Conservation (phyloP, 2,113 vertebrate genomes). For the Hiodon tergisus region DNA sequence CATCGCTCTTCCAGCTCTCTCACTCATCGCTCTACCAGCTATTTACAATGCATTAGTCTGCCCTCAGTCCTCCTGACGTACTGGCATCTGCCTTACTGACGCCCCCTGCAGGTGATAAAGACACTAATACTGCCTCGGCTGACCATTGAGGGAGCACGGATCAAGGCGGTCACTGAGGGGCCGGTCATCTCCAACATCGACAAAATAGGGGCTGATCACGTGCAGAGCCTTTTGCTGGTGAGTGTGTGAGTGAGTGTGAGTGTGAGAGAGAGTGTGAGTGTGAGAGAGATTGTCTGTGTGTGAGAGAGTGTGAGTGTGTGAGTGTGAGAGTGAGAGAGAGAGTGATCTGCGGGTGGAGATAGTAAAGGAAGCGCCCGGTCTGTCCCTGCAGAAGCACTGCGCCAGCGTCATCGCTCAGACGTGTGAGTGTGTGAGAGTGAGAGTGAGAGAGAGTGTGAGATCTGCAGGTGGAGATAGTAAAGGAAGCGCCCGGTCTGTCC, state of each 20-base stretch:
- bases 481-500: background rate
- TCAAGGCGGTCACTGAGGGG: conserved; percentile 78
- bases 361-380: too few species aligned
- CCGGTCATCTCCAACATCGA: conserved; percentile 84
- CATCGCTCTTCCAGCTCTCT: too few species aligned
- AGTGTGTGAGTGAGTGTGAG: conserved; percentile 17
- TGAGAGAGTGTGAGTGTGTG: background rate
- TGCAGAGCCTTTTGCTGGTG: conserved; percentile 84
- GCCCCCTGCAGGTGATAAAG: conserved; percentile 73
- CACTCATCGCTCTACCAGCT: background rate
- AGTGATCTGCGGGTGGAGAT: too few species aligned
- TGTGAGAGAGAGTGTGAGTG: too few species aligned
- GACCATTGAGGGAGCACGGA: conserved; percentile 74
- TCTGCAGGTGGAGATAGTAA: too few species aligned
- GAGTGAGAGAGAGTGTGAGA: too few species aligned
- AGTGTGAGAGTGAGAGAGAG: too few species aligned
- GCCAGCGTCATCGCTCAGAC: conserved; percentile 84
- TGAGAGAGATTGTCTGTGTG: background rate
- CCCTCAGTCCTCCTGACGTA: background rate
- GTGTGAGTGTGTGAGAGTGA: too few species aligned
- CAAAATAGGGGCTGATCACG: conserved; percentile 83
- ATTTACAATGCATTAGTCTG: background rate
- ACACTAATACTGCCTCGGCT: conserved; percentile 82
- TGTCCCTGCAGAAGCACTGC: conserved; percentile 74
- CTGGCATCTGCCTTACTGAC: too few species aligned